Conservation (phyloP, 1,140 invertebrate genomes). For the Uloborus diversus region DNA sequence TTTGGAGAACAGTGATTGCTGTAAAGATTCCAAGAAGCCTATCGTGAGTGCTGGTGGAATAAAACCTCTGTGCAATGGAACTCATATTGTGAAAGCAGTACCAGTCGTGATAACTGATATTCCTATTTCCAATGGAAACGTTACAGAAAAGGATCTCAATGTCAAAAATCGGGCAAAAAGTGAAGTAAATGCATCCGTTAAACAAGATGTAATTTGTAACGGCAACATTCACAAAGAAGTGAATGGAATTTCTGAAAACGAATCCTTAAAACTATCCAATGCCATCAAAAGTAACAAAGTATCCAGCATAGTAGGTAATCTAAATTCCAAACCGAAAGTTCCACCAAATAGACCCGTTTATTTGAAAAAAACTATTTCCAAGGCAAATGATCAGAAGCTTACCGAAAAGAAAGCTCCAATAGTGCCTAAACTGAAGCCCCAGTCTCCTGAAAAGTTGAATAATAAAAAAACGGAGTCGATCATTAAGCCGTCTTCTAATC, state of each 20-base stretch:
- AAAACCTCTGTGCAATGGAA: constrained; percentile 16
- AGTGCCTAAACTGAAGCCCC: background rate
- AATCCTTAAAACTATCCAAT: background rate
- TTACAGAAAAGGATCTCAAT: constrained; percentile 19
- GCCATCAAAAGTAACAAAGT: background rate
- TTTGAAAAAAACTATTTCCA: background rate
- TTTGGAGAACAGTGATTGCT: background rate
- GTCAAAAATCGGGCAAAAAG: background rate
- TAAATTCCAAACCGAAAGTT: constrained; percentile 29
- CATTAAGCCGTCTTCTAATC: background rate
- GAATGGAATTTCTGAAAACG: constrained; percentile 10
- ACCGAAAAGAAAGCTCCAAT: background rate
- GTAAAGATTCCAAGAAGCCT: constrained; percentile 9
- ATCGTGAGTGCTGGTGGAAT: background rate
- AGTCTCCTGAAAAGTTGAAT: no score
- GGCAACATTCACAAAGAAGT: constrained; percentile 8
- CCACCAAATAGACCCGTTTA: constrained; percentile 21
- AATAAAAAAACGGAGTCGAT: no score
- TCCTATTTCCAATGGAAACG: background rate
- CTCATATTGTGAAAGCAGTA: constrained; percentile 13
- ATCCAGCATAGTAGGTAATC: background rate
- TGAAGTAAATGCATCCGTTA: background rate
- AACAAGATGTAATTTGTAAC: constrained; percentile 1
- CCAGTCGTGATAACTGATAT: constrained; percentile 7
- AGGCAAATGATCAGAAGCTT: background rate